A percentile compares a stretch with the other conserved stretches of the same genome.
Evolutionary conservation across 2,797 vertebrate species (phyloP).

Genomic region (Leptatherina wallacei): DNA sequence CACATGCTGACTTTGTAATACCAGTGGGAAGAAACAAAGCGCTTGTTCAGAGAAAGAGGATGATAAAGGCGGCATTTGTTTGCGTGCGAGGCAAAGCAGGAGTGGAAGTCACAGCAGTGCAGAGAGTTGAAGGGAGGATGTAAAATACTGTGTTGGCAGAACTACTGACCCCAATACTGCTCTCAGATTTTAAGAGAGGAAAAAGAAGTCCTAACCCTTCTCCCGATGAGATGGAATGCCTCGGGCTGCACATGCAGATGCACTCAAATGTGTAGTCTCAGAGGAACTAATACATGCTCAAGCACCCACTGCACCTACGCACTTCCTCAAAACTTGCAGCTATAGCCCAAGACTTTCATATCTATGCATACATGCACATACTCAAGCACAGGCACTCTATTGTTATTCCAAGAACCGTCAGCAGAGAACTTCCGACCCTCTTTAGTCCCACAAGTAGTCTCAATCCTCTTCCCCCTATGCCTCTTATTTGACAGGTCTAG

Average conservation of each 20-base stretch:
- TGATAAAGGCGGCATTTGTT: constrained; percentile 66
- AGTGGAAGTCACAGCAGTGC: constrained; percentile 64
- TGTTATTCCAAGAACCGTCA: constrained; percentile 31
- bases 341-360: background rate
- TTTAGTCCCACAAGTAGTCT: constrained; percentile 54
- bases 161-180: constrained; percentile 74
- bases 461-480: constrained; percentile 35
- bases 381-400: constrained; percentile 19
- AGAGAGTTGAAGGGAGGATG: constrained; percentile 50
- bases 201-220: constrained; percentile 29
- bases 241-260: constrained; percentile 35
- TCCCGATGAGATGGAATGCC: constrained; percentile 46
- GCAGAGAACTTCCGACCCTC: constrained; percentile 42
- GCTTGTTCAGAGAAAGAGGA: constrained; percentile 71
- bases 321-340: constrained; percentile 15
- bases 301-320: constrained; percentile 27
- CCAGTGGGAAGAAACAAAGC: constrained; percentile 57
- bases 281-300: constrained; percentile 27
- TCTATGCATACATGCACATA: background rate
- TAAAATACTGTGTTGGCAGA: constrained; percentile 74
- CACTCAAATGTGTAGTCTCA: constrained; percentile 30
- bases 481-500: constrained; percentile 56
- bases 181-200: constrained; percentile 50
- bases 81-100: constrained; percentile 50
- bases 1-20: constrained; percentile 71